phyloP scores from a whole-genome alignment of 2,797 vertebrate genomes.

The Sparidentex hasta region DNA sequence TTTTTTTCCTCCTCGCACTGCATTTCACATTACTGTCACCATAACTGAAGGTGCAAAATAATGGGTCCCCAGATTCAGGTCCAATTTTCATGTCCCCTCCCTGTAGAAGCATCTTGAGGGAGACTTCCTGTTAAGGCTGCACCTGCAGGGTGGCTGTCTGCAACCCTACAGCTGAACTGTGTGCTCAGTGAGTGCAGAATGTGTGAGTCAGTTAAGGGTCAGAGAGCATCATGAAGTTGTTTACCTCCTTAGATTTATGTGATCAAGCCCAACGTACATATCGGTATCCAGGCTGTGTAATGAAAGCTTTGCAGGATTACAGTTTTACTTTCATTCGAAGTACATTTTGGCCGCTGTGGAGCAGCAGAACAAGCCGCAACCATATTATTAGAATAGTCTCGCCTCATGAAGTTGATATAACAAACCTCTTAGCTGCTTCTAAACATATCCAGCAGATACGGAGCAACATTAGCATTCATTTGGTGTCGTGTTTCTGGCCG shows the following conservation, averaged over 20 bases:
- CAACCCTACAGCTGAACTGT: conserved; percentile 18
- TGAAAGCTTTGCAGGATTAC: too few species aligned
- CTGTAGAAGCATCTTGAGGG: conserved; percentile 7
- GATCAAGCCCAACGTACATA: conserved; percentile 14
- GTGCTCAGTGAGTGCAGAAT: background rate
- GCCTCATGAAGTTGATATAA: background rate
- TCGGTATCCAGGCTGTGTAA: background rate
- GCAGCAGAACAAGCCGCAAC: background rate
- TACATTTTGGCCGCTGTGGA: background rate
- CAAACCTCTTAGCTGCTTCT: background rate
- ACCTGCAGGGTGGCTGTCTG: conserved; percentile 39
- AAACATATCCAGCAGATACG: background rate
- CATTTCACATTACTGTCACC: conserved; percentile 33
- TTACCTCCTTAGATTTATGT: conserved; percentile 19
- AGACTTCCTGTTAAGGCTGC: conserved; percentile 48
- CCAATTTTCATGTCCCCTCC: conserved; percentile 27
- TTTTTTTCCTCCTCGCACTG: background rate
- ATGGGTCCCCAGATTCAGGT: conserved; percentile 37
- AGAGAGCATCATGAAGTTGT: conserved; percentile 4
- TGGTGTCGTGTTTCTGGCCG: background rate
- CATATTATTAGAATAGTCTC: background rate
- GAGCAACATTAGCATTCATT: background rate
- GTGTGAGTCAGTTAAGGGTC: conserved; percentile 24
- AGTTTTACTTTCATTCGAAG: background rate
- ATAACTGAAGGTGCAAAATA: conserved; percentile 42